These are phyloP conservation scores for Salvelinus namaycush DNA, from an alignment of 2,113 vertebrate genomes.

Conservation along the genomic window DNA sequence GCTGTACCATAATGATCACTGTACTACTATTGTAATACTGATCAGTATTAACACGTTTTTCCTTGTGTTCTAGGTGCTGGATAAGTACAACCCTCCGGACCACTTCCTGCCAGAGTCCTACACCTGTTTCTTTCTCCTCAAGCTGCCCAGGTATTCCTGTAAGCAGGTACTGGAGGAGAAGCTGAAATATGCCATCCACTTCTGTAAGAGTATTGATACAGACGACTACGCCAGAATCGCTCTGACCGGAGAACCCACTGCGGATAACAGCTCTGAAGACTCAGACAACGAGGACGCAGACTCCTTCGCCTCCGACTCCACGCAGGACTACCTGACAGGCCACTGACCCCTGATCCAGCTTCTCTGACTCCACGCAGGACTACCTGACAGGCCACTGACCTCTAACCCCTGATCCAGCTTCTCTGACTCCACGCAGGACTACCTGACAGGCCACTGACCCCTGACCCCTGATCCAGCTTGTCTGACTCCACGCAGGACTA, in stretches of 20 bases:
- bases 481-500: constrained; percentile 98
- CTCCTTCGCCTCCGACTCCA: constrained; percentile 97
- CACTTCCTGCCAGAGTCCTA: constrained; percentile 99
- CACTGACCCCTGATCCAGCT: constrained; percentile 77
- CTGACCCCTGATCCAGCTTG: too few species aligned
- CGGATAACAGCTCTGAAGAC: constrained; percentile 94
- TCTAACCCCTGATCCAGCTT: not conserved
- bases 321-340: constrained; percentile 94
- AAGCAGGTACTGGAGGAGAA: constrained; percentile 97
- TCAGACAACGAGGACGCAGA: constrained; percentile 97
- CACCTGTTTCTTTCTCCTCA: constrained; percentile 98
- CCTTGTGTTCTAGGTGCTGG: constrained; percentile 81
- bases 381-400: constrained; percentile 90
- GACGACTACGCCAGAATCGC: constrained; percentile 98
- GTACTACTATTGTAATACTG: too few species aligned
- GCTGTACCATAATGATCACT: too few species aligned
- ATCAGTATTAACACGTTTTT: not conserved
- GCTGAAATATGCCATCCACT: constrained; percentile 97
- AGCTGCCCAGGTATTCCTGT: constrained; percentile 95
- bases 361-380: constrained; percentile 96
- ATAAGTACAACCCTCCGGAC: constrained; percentile 97
- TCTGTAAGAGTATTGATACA: constrained; percentile 98
- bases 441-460: too few species aligned
- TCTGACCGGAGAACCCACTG: constrained; percentile 88
- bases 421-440: not conserved